Conservation (phyloP, 2,113 vertebrate genomes). For the Chitala chitala region DNA sequence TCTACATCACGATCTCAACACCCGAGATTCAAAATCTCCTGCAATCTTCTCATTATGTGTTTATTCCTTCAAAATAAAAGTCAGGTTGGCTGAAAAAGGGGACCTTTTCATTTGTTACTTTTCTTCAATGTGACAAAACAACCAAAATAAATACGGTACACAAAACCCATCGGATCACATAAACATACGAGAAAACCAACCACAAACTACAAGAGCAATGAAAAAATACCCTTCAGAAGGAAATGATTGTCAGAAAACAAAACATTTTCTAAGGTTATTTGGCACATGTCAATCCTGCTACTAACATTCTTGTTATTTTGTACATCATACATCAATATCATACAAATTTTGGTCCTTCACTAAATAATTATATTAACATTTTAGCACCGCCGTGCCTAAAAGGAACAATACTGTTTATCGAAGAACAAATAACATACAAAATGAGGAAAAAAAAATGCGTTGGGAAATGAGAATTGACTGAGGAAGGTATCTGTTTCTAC, state of each 20-base stretch:
- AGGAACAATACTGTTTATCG: slow-evolving; percentile 83
- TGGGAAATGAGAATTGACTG: slow-evolving; percentile 70
- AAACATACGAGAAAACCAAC: slow-evolving; percentile 46
- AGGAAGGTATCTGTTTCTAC: slow-evolving; percentile 57
- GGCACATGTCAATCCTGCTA: slow-evolving; percentile 75
- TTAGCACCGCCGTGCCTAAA: slow-evolving; percentile 68
- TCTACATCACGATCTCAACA: slow-evolving; percentile 42
- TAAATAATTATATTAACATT: slow-evolving; percentile 88
- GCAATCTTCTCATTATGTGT: slow-evolving; percentile 28
- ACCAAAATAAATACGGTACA: slow-evolving; percentile 71
- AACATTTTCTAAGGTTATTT: slow-evolving; percentile 67
- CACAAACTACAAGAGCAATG: slow-evolving; percentile 54
- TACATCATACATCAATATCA: slow-evolving; percentile 72
- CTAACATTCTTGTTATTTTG: slow-evolving; percentile 70
- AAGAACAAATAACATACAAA: slow-evolving; percentile 73
- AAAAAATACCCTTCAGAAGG: slow-evolving; percentile 62
- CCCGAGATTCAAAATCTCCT: slow-evolving; percentile 56
- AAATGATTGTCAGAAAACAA: slow-evolving; percentile 82
- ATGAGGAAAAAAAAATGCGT: slow-evolving; percentile 62
- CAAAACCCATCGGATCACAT: slow-evolving; percentile 61
- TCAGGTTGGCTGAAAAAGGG: slow-evolving; percentile 43
- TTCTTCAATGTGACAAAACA: slow-evolving; percentile 53
- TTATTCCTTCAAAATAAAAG: slow-evolving; percentile 52
- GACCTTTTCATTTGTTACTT: slow-evolving; percentile 46
- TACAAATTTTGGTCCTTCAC: slow-evolving; percentile 94